A percentile compares a stretch with the other conserved stretches of the same genome.
These are phyloP conservation scores for Megaceryle maxima DNA, from an alignment of 2,113 vertebrate genomes.

Conservation along the genomic window DNA sequence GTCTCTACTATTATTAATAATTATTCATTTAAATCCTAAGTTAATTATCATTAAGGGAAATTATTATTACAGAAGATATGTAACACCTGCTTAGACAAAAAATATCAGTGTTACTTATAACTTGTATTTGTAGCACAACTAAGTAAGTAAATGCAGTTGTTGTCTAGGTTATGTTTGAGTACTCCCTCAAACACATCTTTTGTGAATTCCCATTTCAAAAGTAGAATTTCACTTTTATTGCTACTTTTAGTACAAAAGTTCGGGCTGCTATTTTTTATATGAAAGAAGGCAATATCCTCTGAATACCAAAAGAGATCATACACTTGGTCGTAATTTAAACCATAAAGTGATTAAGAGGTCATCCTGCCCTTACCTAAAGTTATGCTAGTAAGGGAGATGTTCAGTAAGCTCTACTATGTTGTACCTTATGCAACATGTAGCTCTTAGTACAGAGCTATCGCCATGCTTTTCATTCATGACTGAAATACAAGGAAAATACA, in stretches of 20 bases:
- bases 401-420: neutral
- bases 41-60: too few species aligned
- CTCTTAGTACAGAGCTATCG: neutral
- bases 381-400: neutral
- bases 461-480: neutral
- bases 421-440: neutral
- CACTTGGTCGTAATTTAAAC: neutral
- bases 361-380: neutral
- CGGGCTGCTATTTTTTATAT: neutral
- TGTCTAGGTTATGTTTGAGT: neutral
- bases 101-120: neutral
- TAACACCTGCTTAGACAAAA: neutral
- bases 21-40: too few species aligned
- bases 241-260: neutral
- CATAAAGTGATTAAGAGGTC: neutral
- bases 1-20: neutral
- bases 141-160: neutral
- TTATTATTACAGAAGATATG: neutral
- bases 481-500: neutral
- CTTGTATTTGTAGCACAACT: too few species aligned
- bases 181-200: neutral
- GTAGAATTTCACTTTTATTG: neutral
- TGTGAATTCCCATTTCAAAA: neutral
- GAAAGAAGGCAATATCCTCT: neutral
- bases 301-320: neutral